phyloP scores from a whole-genome alignment of 2,888 invertebrate genomes.

The Andrena camellia region DNA sequence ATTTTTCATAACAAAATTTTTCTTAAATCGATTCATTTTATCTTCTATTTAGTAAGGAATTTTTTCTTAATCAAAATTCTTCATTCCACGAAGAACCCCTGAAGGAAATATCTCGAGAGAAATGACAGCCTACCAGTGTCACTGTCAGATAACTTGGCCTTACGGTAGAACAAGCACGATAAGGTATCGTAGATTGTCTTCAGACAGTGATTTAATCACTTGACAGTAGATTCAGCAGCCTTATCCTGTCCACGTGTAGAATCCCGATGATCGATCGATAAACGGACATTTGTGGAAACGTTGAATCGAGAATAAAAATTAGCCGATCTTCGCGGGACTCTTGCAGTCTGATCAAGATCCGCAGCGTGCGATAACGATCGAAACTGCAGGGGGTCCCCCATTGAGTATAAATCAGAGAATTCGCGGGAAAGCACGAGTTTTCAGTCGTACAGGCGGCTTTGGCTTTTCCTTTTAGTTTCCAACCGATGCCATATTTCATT shows the following conservation, averaged over 20 bases:
- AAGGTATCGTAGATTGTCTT: constrained; percentile 47
- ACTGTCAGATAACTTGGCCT: constrained; percentile 46
- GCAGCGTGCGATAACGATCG: constrained; percentile 8
- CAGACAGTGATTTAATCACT: constrained; percentile 38
- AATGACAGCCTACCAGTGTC: constrained; percentile 23
- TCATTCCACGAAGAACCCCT: no score
- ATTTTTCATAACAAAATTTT: no score
- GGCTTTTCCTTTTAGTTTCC: background rate
- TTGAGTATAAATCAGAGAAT: background rate
- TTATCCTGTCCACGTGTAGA: constrained; percentile 45
- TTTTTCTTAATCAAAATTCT: no score
- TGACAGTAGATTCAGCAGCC: constrained; percentile 16
- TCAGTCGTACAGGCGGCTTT: background rate
- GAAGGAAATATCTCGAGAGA: constrained; percentile 4
- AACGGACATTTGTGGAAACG: constrained; percentile 9
- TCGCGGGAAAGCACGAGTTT: background rate
- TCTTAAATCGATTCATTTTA: no score
- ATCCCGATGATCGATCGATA: constrained; percentile 29
- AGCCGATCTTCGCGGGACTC: background rate
- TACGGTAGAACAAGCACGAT: constrained; percentile 29
- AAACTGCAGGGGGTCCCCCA: background rate
- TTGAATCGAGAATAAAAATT: constrained; percentile 15
- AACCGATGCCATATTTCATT: background rate
- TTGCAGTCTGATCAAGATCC: constrained; percentile 5
- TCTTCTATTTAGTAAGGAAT: no score